These are phyloP conservation scores for Diogma glabrata DNA, from an alignment of 2,888 invertebrate genomes.

Conservation along the genomic window DNA sequence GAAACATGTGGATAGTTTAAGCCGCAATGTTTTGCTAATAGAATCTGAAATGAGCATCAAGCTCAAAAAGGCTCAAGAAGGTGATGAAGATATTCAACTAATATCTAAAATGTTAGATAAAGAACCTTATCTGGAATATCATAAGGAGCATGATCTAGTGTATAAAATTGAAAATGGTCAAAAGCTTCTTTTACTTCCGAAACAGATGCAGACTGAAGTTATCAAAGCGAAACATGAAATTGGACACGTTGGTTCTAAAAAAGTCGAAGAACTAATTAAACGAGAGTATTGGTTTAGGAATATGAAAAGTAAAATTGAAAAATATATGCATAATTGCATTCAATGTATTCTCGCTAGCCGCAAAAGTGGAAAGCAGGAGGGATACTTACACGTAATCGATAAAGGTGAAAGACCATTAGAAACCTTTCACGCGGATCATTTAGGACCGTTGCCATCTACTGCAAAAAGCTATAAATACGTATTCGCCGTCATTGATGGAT, in stretches of 20 bases:
- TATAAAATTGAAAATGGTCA: background rate
- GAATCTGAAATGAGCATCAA: background rate
- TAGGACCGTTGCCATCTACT: conserved; percentile 25
- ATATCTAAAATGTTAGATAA: no score
- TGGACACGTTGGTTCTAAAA: conserved; percentile 27
- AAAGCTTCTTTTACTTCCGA: conserved; percentile 24
- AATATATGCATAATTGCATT: conserved; percentile 11
- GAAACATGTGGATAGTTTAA: conserved; percentile 25
- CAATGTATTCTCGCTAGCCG: conserved; percentile 18
- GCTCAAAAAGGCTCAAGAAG: no score
- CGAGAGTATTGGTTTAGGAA: conserved; percentile 22
- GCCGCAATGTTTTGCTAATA: conserved; percentile 21
- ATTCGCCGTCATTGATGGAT: no score
- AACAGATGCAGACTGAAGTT: conserved; percentile 25
- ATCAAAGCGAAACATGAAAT: conserved; percentile 26
- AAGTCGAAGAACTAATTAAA: conserved; percentile 21
- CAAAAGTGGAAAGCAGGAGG: conserved; percentile 22
- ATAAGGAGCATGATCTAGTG: no score
- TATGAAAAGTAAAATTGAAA: conserved; percentile 8
- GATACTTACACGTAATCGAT: conserved; percentile 24
- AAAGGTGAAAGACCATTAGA: conserved; percentile 22
- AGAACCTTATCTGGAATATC: no score
- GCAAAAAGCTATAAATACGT: conserved; percentile 25
- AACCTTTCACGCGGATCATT: conserved; percentile 27
- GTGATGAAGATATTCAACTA: no score